Base-by-base conservation (phyloP, 2,797 vertebrate genomes). In the Buceros bicornis region DNA sequence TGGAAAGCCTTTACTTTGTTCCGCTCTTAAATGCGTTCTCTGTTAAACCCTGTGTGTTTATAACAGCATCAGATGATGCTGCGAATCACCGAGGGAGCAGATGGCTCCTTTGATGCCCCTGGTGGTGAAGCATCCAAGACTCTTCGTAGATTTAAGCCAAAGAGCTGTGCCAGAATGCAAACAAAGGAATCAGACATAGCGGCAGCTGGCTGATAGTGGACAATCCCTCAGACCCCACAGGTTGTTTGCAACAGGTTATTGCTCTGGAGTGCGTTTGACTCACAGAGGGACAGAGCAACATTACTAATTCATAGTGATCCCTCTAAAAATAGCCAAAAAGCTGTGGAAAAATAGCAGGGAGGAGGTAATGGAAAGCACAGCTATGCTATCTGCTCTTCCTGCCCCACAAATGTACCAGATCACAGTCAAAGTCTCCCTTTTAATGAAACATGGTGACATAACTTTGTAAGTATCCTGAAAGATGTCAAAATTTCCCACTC, bases 241-340 rank as follows among this genome's bases (percentile, higher is more conserved):
- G 47, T 79, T 91, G 91, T 54, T 89, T 92, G 80, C 0, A 0
- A 33, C 33, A 33, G 33, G 5, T 76, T 87, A 29, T 13, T 84
- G 60, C 22, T 90, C 85, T 77, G 82, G 73, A 91, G 77, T 66
- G 47, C 87, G 94, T 50, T 56, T 77, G 58, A 29, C 65, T 91
- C 84, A n/a, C 69, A 70, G 33, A 78, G 31, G 66, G 73, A 40
- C n/a, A 65, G 42, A 78, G 19, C 31, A 60, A n/a, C 65, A 65
- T 95, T 83, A 95, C 25, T 93, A 81, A 93, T 95, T 92, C 69
- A 93, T 92, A 86, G 48, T 74, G 72, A 90, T 91, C 61, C 20
- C 69, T 78, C 72, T 66, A 76, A 93, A 89, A 95, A 88, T 83
- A 92, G 78, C 10, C 4, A 56, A 82, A 94, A 91, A 87, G 17